These are phyloP conservation scores for Hirundo rustica DNA, from an alignment of 2,797 vertebrate species.

Conservation along the genomic window DNA sequence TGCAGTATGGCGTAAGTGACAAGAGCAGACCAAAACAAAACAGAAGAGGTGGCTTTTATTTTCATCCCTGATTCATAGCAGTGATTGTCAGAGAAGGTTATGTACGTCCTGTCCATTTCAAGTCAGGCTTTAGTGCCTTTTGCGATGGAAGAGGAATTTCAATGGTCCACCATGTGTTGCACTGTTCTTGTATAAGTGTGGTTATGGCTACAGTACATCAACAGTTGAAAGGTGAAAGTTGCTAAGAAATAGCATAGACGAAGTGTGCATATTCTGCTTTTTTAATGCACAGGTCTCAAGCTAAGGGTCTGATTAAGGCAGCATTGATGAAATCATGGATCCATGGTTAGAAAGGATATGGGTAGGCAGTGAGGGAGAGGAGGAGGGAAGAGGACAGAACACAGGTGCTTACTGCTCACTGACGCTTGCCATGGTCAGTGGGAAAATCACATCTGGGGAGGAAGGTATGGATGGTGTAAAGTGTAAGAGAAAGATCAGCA, in stretches of 20 bases:
- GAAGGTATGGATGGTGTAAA: not conserved
- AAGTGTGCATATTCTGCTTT: not conserved
- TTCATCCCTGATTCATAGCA: not conserved
- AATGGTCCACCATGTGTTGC: not conserved
- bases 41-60: not conserved
- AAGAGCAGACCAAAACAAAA: slow-evolving; percentile 33
- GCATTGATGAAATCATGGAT: not conserved
- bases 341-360: not conserved
- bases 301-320: slow-evolving; percentile 14
- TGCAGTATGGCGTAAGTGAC: slow-evolving; percentile 19
- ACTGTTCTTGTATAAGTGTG: not conserved
- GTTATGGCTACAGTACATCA: slow-evolving; percentile 13
- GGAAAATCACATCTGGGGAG: not conserved
- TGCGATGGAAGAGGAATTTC: not conserved
- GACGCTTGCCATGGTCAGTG: not conserved
- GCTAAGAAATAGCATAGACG: not conserved
- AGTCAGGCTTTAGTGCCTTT: slow-evolving; percentile 14
- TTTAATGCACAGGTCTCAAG: not conserved
- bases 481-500: not conserved
- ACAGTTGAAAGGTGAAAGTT: not conserved
- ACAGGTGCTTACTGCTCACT: not conserved
- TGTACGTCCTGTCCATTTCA: not conserved
- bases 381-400: not conserved
- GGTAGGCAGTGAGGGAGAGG: not conserved
- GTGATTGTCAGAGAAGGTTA: slow-evolving; percentile 40